These are phyloP conservation scores for Lepidotrigona ventralis DNA, from an alignment of 1,140 invertebrate species.

Conservation along the genomic window DNA sequence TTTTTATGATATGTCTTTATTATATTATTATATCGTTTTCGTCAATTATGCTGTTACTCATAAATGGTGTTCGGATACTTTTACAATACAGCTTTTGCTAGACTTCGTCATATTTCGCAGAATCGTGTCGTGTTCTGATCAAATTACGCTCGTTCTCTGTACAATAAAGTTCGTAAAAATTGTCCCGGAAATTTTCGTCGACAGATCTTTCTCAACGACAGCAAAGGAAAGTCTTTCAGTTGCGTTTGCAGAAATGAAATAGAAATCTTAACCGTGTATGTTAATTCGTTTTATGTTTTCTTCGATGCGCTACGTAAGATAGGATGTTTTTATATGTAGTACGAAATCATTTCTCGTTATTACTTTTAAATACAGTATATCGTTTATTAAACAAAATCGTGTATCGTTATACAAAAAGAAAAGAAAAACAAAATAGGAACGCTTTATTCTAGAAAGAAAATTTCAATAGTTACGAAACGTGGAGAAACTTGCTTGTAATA, in stretches of 20 bases:
- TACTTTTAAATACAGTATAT: not conserved
- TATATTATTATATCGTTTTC: conserved; percentile 75
- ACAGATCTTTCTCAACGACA: conserved; percentile 4
- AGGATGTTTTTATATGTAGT: not conserved
- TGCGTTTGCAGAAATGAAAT: not conserved
- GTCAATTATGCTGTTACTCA: conserved; percentile 74
- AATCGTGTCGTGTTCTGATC: not conserved
- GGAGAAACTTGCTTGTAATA: not conserved
- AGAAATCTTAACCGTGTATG: not conserved
- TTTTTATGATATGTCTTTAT: conserved; percentile 79
- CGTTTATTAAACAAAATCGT: not conserved
- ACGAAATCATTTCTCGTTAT: not conserved
- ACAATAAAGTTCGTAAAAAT: conserved; percentile 30
- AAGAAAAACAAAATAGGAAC: not conserved
- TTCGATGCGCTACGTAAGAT: not conserved
- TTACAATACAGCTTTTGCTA: conserved; percentile 46
- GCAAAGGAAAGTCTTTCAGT: not conserved
- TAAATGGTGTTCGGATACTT: conserved; percentile 64
- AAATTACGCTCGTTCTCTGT: conserved; percentile 12
- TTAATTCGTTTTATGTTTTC: not conserved
- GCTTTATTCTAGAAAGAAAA: not conserved
- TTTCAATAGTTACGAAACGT: not conserved
- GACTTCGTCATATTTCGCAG: conserved; percentile 40
- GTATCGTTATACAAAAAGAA: no score
- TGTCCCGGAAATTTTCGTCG: not conserved